A percentile compares a stretch with the other conserved stretches of the same genome.
Evolutionary conservation across 2,888 invertebrate species (phyloP).

Genomic region (Unio pictorum): DNA sequence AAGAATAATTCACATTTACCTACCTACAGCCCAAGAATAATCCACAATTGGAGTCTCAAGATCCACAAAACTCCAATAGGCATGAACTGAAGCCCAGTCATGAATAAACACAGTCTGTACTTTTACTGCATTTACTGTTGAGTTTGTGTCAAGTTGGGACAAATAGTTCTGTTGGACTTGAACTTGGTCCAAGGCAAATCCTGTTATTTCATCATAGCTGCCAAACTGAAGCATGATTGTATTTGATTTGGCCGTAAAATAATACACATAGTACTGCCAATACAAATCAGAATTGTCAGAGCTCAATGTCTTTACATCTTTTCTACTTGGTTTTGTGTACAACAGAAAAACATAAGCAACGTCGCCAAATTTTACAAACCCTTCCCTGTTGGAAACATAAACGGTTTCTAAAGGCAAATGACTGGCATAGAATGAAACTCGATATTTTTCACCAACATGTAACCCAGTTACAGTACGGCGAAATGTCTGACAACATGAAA

Average conservation of each 20-base stretch:
- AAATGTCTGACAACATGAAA: too few species aligned
- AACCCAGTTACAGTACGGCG: too few species aligned
- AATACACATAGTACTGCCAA: slow-evolving; percentile 27
- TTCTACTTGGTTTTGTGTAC: slow-evolving; percentile 14
- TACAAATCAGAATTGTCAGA: background rate
- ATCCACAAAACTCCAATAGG: slow-evolving; percentile 23
- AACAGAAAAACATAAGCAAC: slow-evolving; percentile 11
- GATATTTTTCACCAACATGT: too few species aligned
- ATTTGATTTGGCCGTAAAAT: slow-evolving; percentile 1
- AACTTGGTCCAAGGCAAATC: slow-evolving; percentile 19
- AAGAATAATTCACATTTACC: background rate
- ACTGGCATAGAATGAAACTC: too few species aligned
- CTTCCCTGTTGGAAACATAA: too few species aligned
- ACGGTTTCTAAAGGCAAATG: too few species aligned
- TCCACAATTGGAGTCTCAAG: slow-evolving; percentile 21
- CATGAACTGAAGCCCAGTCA: slow-evolving; percentile 28
- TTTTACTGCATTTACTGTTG: slow-evolving; percentile 8
- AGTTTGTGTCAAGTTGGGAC: background rate
- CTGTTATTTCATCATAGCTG: slow-evolving; percentile 2
- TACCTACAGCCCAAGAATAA: slow-evolving; percentile 32
- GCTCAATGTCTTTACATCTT: background rate
- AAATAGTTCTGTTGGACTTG: slow-evolving; percentile 6
- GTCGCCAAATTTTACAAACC: too few species aligned
- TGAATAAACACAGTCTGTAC: slow-evolving; percentile 19
- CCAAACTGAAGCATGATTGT: slow-evolving; percentile 7